phyloP scores from a whole-genome alignment of 2,797 vertebrate genomes.

The Melanotaenia boesemani region DNA sequence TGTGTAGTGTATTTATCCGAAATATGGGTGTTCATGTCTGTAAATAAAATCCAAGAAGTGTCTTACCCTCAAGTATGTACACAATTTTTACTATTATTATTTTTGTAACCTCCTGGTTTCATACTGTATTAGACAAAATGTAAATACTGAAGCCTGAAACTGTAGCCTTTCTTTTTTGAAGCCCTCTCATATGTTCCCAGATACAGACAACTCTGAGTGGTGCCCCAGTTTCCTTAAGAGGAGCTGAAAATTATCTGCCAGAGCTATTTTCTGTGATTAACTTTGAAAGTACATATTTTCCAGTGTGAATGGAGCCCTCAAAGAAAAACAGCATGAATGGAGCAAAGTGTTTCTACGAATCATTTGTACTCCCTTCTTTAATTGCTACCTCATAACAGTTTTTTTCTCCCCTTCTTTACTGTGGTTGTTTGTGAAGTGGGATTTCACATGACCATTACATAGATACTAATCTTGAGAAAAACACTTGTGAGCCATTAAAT shows the following conservation, averaged over 20 bases:
- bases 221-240: slow-evolving; percentile 60
- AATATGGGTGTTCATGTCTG: background rate
- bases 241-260: slow-evolving; percentile 47
- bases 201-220: slow-evolving; percentile 35
- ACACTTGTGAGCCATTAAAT: slow-evolving; percentile 55
- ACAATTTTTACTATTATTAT: background rate
- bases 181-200: slow-evolving; percentile 28
- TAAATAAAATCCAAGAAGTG: background rate
- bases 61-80: background rate
- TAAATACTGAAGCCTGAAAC: slow-evolving; percentile 12
- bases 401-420: background rate
- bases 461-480: slow-evolving; percentile 73
- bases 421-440: slow-evolving; percentile 36
- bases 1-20: background rate
- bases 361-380: slow-evolving; percentile 46
- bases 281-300: slow-evolving; percentile 36
- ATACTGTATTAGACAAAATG: background rate
- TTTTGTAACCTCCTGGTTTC: slow-evolving; percentile 6
- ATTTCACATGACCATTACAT: slow-evolving; percentile 61
- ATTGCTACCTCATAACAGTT: slow-evolving; percentile 22
- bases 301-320: slow-evolving; percentile 35
- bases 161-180: slow-evolving; percentile 15
- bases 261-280: slow-evolving; percentile 65
- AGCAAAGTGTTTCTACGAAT: slow-evolving; percentile 40
- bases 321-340: slow-evolving; percentile 32